phyloP scores from a whole-genome alignment of 92 coral and sea anemone genomes.

The Desmophyllum pertusum region DNA sequence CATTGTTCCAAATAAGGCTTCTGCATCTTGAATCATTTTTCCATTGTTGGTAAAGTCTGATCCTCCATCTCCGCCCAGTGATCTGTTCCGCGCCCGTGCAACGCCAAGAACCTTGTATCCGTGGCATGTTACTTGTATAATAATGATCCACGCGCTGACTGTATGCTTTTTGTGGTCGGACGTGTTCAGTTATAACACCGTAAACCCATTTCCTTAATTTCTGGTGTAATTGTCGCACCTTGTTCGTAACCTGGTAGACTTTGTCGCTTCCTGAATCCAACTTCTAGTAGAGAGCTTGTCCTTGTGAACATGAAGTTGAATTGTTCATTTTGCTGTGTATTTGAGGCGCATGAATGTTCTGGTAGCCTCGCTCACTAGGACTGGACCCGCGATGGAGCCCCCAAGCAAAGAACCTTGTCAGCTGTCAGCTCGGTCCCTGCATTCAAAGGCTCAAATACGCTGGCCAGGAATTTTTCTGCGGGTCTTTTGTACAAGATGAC shows the following conservation, averaged over 20 bases:
- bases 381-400: slow-evolving; percentile 25
- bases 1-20: slow-evolving; percentile 20
- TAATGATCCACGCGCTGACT: slow-evolving; percentile 15
- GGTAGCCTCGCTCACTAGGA: background rate
- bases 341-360: background rate
- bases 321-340: background rate
- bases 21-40: slow-evolving; percentile 32
- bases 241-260: slow-evolving; percentile 34
- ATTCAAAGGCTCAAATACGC: slow-evolving; percentile 70
- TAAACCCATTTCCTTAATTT: slow-evolving; percentile 47
- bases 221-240: slow-evolving; percentile 34
- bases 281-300: slow-evolving; percentile 17
- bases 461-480: slow-evolving; percentile 69
- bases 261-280: slow-evolving; percentile 36
- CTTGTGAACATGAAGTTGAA: background rate
- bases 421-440: slow-evolving; percentile 45
- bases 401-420: slow-evolving; percentile 58
- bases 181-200: slow-evolving; percentile 20
- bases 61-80: slow-evolving; percentile 39
- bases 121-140: slow-evolving; percentile 5
- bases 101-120: slow-evolving; percentile 46
- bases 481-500: slow-evolving; percentile 57
- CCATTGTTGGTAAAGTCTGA: slow-evolving; percentile 22
- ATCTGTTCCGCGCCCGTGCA: slow-evolving; percentile 54
- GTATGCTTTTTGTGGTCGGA: slow-evolving; percentile 27